Evolutionary conservation across 2,797 vertebrate genomes (phyloP), one percentile per base, ranked within the genome.

Genomic region (Hybognathus amarus): DNA sequence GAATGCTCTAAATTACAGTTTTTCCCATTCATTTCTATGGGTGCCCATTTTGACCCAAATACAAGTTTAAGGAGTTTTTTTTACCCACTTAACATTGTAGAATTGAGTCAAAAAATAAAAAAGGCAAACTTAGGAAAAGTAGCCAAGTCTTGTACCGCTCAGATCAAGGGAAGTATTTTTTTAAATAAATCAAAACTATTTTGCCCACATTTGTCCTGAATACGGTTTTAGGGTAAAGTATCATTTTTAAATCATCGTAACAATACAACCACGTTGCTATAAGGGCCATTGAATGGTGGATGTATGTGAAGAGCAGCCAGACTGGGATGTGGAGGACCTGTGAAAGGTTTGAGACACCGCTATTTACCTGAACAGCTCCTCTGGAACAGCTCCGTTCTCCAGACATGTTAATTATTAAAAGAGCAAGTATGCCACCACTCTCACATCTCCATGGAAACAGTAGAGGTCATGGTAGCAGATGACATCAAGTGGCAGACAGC

Each of bases 381-480:
- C 74, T 86, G 76, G 79, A 85, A 80, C 50, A 81, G 77, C 76
- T 77, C 42, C 27, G 11, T 80, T 85, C 68, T 83, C 74, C 47
- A 85, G 86, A 85, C 66, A 22, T 81, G 85, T 88, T 85, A 83
- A 88, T 85, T 87, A 88, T 87, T 87, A 82, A 88, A 80, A 47
- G 80, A 67, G 77, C 22, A 42, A 76, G 54, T 87, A 87, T 85
- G 78, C 81, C 82, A 79, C 77, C 33, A 36, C 63, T 81, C 83
- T 82, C 80, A 80, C 30, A 80, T 85, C 86, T 71, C 84, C 87
- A 88, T 85, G 85, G 87, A 84, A 87, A 88, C 87, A 77, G 78
- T 45, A 83, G 79, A 82, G 85, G 87, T 88, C 87, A 88, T 73
- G 71, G 36, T 83, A 40, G 69, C 40, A 56, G 85, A 80, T 79